phyloP scores from a whole-genome alignment of 2,797 vertebrate species.

The Chaetophractus vellerosus region DNA sequence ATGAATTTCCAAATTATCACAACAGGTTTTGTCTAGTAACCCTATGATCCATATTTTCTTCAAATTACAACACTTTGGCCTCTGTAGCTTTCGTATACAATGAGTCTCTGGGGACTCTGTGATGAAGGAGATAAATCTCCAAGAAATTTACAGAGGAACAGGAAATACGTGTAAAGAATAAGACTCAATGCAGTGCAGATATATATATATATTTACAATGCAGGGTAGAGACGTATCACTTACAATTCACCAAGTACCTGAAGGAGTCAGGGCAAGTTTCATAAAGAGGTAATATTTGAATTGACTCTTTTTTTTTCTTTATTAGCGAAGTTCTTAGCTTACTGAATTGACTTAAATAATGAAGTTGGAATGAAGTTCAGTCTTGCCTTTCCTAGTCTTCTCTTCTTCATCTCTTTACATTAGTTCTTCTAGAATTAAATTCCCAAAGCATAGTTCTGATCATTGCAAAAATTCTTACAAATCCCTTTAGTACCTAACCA shows the following conservation, averaged over 20 bases:
- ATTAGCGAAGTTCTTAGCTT: no score
- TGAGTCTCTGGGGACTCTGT: background rate
- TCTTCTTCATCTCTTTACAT: background rate
- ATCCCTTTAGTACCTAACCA: background rate
- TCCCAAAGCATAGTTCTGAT: background rate
- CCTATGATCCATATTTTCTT: background rate
- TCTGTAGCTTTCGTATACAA: background rate
- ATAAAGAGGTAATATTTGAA: background rate
- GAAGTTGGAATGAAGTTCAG: background rate
- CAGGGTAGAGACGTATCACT: background rate
- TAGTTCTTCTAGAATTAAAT: slow-evolving; percentile 2
- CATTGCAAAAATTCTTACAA: background rate
- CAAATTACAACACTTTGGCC: background rate
- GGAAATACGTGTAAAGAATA: background rate
- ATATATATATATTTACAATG: background rate
- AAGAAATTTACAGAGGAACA: background rate
- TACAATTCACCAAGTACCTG: background rate
- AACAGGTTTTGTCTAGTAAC: background rate
- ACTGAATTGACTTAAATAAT: background rate
- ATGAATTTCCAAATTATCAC: background rate
- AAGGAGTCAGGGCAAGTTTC: background rate
- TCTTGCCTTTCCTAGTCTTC: background rate
- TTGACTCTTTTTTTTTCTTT: background rate
- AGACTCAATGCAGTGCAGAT: background rate
- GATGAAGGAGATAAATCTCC: background rate